Evolutionary conservation across 2,113 vertebrate species (phyloP).

Genomic region (Serilophus lunatus): DNA sequence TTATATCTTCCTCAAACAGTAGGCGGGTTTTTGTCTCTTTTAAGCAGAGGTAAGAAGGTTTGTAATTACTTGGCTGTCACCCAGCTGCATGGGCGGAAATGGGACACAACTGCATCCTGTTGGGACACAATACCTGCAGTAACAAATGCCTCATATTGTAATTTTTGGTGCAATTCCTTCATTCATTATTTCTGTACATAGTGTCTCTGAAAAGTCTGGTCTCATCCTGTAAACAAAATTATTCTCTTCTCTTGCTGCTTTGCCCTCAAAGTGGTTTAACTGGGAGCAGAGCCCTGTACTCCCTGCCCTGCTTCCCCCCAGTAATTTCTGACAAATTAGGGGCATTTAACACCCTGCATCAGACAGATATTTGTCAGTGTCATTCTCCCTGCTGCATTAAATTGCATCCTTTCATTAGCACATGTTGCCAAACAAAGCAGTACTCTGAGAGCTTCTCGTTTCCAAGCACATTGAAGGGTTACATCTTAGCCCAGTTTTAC

Average conservation of each 20-base stretch:
- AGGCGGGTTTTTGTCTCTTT: background rate
- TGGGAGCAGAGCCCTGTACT: background rate
- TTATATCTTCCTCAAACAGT: background rate
- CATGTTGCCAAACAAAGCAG: constrained; percentile 4
- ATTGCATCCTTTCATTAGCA: background rate
- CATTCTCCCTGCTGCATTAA: background rate
- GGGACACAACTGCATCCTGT: background rate
- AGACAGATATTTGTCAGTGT: background rate
- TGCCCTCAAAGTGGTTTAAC: background rate
- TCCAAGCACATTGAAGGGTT: background rate
- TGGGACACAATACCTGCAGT: background rate
- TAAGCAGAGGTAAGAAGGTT: background rate
- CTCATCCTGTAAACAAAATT: background rate
- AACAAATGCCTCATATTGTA: background rate
- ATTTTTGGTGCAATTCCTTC: background rate
- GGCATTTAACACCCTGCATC: background rate
- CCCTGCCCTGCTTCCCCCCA: background rate
- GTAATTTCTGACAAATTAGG: background rate
- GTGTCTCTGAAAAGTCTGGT: background rate
- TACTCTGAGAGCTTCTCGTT: constrained; percentile 3
- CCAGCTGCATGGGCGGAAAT: background rate
- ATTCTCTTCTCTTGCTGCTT: background rate
- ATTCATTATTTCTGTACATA: background rate
- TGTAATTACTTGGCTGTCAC: background rate
- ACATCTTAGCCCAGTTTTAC: constrained; percentile 34